Conservation (phyloP, 1,140 invertebrate species). For the Andricus grossulariae region DNA sequence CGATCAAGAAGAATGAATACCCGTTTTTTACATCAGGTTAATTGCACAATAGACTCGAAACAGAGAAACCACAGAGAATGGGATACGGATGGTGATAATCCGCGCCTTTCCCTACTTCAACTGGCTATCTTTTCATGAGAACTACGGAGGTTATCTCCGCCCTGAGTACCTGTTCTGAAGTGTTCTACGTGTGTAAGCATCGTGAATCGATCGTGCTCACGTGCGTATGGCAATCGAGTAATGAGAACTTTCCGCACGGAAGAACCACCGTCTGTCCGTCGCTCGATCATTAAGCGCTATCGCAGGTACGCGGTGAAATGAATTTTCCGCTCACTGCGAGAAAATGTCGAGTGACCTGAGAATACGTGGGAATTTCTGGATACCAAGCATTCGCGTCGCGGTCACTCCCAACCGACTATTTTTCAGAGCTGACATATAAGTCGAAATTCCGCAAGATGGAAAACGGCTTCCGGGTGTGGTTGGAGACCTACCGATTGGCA, state of each 20-base stretch:
- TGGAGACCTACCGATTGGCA: conserved; percentile 10
- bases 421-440: conserved; percentile 33
- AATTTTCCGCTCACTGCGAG: conserved; percentile 49
- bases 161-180: conserved; percentile 9
- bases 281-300: conserved; percentile 47
- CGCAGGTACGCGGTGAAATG: conserved; percentile 37
- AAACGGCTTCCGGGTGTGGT: conserved; percentile 15
- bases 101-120: conserved; percentile 11
- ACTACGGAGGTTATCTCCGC: conserved; percentile 37
- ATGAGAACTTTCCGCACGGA: conserved; percentile 50
- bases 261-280: conserved; percentile 41
- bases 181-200: conserved; percentile 32
- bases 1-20: conserved; percentile 9
- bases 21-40: not conserved
- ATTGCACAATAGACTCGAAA: conserved; percentile 12
- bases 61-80: not conserved
- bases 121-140: conserved; percentile 44
- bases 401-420: conserved; percentile 34
- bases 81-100: conserved; percentile 9
- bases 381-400: conserved; percentile 25
- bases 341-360: conserved; percentile 42
- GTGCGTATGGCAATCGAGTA: conserved; percentile 49
- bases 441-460: conserved; percentile 13
- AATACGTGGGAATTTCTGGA: conserved; percentile 50
- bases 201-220: conserved; percentile 49